Evolutionary conservation across 2,113 vertebrate species (phyloP).

Genomic region (Euleptes europaea): DNA sequence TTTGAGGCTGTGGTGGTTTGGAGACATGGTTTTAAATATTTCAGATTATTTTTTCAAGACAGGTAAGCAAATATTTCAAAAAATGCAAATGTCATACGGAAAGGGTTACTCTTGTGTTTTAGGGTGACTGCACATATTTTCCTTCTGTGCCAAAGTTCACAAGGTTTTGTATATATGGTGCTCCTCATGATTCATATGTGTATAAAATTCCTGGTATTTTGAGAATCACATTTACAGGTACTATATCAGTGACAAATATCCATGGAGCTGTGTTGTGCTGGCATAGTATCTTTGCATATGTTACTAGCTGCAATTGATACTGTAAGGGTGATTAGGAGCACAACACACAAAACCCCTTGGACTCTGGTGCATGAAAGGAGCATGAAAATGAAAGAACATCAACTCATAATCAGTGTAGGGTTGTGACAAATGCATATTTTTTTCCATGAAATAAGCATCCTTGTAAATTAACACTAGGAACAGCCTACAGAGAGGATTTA

Average conservation of each 20-base stretch:
- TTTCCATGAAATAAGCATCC: not conserved
- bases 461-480: not conserved
- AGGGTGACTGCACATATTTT: not conserved
- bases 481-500: not conserved
- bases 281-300: not conserved
- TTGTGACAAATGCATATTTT: not conserved
- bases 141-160: not conserved
- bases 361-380: not conserved
- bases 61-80: not conserved
- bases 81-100: not conserved
- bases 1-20: not conserved
- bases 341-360: not conserved
- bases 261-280: not conserved
- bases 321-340: not conserved
- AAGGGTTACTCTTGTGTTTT: not conserved
- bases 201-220: not conserved
- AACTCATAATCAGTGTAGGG: not conserved
- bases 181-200: not conserved
- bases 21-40: not conserved
- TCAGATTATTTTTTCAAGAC: constrained; percentile 7
- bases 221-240: not conserved
- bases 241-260: not conserved
- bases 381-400: not conserved
- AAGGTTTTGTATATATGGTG: not conserved
- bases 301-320: not conserved